Percentiles rank a stretch among this genome's conserved stretches.
phyloP scores from a whole-genome alignment of 1,140 invertebrate species.

The Campoletis sonorensis region DNA sequence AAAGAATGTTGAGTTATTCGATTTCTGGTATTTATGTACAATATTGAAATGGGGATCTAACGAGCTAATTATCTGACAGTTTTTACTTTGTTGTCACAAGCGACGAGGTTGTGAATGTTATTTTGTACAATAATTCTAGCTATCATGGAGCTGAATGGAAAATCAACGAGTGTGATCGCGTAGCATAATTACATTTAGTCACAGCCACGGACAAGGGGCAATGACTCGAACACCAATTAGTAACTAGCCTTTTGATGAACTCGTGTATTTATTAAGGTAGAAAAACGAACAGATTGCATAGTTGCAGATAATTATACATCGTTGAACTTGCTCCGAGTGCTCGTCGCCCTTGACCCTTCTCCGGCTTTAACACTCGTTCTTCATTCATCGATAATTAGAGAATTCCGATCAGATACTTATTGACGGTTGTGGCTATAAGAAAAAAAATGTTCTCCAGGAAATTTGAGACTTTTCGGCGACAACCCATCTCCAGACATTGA shows the following conservation, averaged over 20 bases:
- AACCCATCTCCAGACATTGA: neutral
- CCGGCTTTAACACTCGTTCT: neutral
- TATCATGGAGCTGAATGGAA: neutral
- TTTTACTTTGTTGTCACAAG: too few relatives aligned
- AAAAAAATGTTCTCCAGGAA: constrained; percentile 5
- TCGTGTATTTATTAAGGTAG: constrained; percentile 25
- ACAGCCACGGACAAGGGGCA: constrained; percentile 18
- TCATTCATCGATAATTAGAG: constrained; percentile 34
- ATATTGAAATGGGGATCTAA: too few relatives aligned
- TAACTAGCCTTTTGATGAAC: constrained; percentile 34
- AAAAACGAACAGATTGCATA: neutral
- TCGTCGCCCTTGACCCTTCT: too few relatives aligned
- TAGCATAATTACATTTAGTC: neutral
- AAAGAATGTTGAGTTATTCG: too few relatives aligned
- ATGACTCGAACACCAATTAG: constrained; percentile 33
- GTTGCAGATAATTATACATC: neutral
- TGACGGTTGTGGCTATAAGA: constrained; percentile 23
- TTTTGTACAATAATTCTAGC: neutral
- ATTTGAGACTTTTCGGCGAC: neutral
- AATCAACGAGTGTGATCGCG: constrained; percentile 4
- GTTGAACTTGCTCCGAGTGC: constrained; percentile 2
- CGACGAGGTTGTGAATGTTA: neutral
- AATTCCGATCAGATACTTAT: constrained; percentile 21
- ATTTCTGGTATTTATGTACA: too few relatives aligned
- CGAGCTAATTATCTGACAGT: too few relatives aligned